These are phyloP conservation scores for Nebria salina DNA, from an alignment of 2,888 invertebrate genomes.

Conservation along the genomic window DNA sequence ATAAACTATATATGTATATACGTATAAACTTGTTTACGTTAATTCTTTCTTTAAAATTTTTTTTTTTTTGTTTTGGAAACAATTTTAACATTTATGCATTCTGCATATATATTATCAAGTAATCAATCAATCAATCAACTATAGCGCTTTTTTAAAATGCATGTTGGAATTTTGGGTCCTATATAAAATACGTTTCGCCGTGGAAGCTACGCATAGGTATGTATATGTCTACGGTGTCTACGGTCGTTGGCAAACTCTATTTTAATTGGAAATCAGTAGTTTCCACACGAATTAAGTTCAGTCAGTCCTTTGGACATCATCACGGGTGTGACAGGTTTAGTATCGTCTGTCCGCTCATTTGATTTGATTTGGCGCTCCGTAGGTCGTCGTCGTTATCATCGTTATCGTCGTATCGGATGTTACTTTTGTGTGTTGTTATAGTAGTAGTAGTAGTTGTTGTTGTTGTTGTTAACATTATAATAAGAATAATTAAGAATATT, in stretches of 20 bases:
- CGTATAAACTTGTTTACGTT: slow-evolving; percentile 43
- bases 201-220: slow-evolving; percentile 53
- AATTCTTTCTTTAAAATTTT: slow-evolving; percentile 28
- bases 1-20: slow-evolving; percentile 51
- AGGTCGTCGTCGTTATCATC: too few species aligned
- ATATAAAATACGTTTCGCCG: slow-evolving; percentile 56
- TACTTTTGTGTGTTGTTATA: background rate
- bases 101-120: slow-evolving; percentile 48
- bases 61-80: slow-evolving; percentile 49
- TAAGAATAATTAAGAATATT: background rate
- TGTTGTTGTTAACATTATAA: background rate
- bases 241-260: slow-evolving; percentile 53
- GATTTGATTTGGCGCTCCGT: slow-evolving; percentile 22
- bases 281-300: slow-evolving; percentile 52
- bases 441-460: too few species aligned
- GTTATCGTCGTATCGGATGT: slow-evolving; percentile 10
- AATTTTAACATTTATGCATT: slow-evolving; percentile 50
- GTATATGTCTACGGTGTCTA: slow-evolving; percentile 51
- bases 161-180: slow-evolving; percentile 43
- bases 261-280: slow-evolving; percentile 53
- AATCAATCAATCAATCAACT: slow-evolving; percentile 48
- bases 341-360: background rate
- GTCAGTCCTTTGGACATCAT: slow-evolving; percentile 7
- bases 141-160: slow-evolving; percentile 46
- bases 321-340: slow-evolving; percentile 2